These are phyloP conservation scores for Passer domesticus DNA, from an alignment of 2,113 vertebrate genomes.

Conservation along the genomic window DNA sequence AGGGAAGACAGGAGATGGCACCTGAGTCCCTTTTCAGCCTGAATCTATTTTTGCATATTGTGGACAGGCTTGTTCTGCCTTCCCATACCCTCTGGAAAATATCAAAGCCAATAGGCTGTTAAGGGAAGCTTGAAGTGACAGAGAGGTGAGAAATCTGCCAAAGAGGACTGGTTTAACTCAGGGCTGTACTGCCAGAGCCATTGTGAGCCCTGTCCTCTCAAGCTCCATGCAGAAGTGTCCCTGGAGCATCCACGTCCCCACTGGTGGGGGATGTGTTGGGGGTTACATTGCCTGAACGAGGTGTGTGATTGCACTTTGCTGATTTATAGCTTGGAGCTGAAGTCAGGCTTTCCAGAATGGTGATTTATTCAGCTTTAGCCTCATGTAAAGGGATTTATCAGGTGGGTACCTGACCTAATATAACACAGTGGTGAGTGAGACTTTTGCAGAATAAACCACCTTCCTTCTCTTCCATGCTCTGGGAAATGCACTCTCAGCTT, in stretches of 20 bases:
- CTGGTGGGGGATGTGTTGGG: neutral
- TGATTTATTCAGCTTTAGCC: neutral
- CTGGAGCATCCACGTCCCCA: neutral
- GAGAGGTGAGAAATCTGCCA: neutral
- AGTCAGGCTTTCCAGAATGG: neutral
- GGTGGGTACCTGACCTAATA: neutral
- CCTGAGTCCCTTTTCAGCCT: neutral
- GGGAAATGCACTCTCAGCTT: neutral
- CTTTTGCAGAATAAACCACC: neutral
- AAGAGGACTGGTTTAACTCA: neutral
- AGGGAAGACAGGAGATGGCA: neutral
- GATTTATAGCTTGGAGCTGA: neutral
- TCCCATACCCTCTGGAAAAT: neutral
- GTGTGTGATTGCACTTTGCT: neutral
- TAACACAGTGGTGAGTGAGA: neutral
- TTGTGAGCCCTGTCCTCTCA: neutral
- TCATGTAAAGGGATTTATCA: neutral
- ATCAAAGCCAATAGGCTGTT: neutral
- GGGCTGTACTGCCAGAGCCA: too few species aligned
- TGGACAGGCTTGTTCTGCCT: neutral
- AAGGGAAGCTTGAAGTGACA: neutral
- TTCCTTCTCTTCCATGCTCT: neutral
- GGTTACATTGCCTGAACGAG: accelerated
- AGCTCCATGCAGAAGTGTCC: accelerated
- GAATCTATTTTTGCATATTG: neutral